Base-by-base conservation (phyloP, 2,888 invertebrate genomes). In the Isotomurus palustris region DNA sequence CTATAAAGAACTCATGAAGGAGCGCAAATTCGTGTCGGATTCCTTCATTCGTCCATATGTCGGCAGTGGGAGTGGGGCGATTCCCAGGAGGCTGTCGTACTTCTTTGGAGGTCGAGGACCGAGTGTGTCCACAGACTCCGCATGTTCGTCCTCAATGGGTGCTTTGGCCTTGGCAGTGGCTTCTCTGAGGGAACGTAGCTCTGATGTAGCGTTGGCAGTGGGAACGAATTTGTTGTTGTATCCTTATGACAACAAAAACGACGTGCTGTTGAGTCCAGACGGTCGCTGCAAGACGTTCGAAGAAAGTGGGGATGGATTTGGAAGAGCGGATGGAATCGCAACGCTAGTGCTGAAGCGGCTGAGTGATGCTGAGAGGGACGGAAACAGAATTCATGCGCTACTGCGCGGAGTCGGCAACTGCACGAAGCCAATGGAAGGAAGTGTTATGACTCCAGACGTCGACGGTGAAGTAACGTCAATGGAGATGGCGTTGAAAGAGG, bases 401-500 rank as follows among this genome's bases (percentile, higher is more conserved):
- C 55, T 63, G 5, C 40, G 63, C 17, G 63, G 63, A 1, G 53
- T 29, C 21, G 58, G 60, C 3, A 45, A 50, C 10, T 52, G 53
- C 8, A 60, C 60, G 28, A 60, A 60, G 43, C 58, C 60, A 1
- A 28, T 50, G 1, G 52, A 55, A 17, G 22, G 55, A 12, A 58
- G 60, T 49, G 49, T 64, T 14, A 60, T 60, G n/a, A 64, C 60
- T 4, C 60, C 60, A 1, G 58, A 58, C 3, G 51, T 45, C 12
- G 51, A 56, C 24, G 55, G 50, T 2, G 50, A 64, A 36, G 50
- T 12, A 17, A 45, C 58, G 32, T 60, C 64, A 2, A 64, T 64
- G 58, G 36, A 44, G 28, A 24, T 24, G 24, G 64, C 64, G n/a
- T 29, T 64, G n/a, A 10, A 36, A 1, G 52, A 93, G 76, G 84